Base-by-base conservation (phyloP, 2,113 vertebrate genomes). In the Leptocoma aspasia region DNA sequence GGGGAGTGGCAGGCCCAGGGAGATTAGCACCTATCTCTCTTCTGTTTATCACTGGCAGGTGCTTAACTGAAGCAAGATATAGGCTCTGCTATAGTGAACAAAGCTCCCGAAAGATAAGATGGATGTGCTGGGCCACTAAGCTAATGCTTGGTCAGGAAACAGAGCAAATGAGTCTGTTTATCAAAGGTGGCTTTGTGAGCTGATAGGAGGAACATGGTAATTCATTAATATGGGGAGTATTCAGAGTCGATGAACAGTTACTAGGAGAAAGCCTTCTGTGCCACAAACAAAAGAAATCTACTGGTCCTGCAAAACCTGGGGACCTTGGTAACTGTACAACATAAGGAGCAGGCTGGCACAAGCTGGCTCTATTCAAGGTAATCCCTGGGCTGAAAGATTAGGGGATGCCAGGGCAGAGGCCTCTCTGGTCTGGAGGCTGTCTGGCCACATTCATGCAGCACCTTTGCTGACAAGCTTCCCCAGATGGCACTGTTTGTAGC, bases 31-130 rank as follows among this genome's bases (percentile, higher is more conserved):
- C 91, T 97, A 82, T 95, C 86, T 96, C 85, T 96, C 84, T 95
- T 90, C 87, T 96, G 42, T 96, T 96, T 95, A 95, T 97, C 96
- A 92, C 89, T 94, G 88, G 95, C 96, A 97, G 96, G 92, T 96
- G 95, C 94, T 90, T 95, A 94, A 94, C 92, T 77, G 85, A 90
- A 96, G 86, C 17, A 84, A 96, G 96, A 93, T 78, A 78, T 73
- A 19, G 0, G 45, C 95, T 96, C 65, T 85, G 82, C 81, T 92
- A 56, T 90, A 92, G 90, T n/a, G 86, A 94, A 90, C 90, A 89
- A 83, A 96, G 89, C 93, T 96, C 87, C 95, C 53, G 8, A 60
- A 97, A 96, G 96, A 96, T 96, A 95, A 97, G 89, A 96, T 94
- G 96, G 93, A 97, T 97, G 95, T 97, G 83, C 92, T 73, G 85